Evolutionary conservation across 2,113 vertebrate species (phyloP).

Genomic region (Xiphophorus hellerii): DNA sequence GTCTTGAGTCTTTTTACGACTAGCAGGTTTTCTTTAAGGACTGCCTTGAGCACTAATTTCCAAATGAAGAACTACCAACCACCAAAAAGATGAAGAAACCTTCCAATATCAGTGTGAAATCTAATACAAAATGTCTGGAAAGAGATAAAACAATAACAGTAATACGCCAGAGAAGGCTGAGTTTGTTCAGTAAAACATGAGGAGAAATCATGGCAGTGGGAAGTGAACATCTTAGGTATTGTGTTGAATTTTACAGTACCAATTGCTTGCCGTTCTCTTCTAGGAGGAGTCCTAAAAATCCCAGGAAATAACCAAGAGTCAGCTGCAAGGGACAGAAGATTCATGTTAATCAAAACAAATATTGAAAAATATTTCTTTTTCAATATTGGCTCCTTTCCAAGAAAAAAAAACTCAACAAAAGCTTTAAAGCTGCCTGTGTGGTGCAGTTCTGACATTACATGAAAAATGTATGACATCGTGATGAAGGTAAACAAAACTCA

Average conservation of each 20-base stretch:
- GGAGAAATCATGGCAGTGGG: too few relatives aligned
- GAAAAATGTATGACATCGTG: not conserved
- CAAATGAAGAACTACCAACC: too few relatives aligned
- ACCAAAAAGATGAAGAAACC: too few relatives aligned
- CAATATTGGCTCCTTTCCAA: not conserved
- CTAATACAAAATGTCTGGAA: too few relatives aligned
- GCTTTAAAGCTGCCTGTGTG: not conserved
- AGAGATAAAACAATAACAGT: too few relatives aligned
- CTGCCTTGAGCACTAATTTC: too few relatives aligned
- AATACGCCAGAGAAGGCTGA: too few relatives aligned
- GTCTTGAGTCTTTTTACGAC: too few relatives aligned
- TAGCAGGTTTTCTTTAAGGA: too few relatives aligned
- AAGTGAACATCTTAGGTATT: too few relatives aligned
- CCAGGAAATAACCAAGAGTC: slow-evolving; percentile 79
- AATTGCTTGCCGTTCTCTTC: slow-evolving; percentile 80
- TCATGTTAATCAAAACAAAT: not conserved
- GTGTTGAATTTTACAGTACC: slow-evolving; percentile 54
- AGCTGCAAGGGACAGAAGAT: slow-evolving; percentile 63
- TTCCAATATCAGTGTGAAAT: too few relatives aligned
- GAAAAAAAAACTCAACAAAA: not conserved
- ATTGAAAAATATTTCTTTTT: not conserved
- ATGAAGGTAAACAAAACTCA: not conserved
- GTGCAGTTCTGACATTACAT: not conserved
- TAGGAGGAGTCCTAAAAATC: slow-evolving; percentile 76
- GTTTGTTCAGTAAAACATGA: too few relatives aligned